Percentiles rank a stretch among this genome's conserved stretches.
These are phyloP conservation scores for Rhynchopsitta pachyrhyncha DNA, from an alignment of 2,113 vertebrate genomes.

Conservation along the genomic window DNA sequence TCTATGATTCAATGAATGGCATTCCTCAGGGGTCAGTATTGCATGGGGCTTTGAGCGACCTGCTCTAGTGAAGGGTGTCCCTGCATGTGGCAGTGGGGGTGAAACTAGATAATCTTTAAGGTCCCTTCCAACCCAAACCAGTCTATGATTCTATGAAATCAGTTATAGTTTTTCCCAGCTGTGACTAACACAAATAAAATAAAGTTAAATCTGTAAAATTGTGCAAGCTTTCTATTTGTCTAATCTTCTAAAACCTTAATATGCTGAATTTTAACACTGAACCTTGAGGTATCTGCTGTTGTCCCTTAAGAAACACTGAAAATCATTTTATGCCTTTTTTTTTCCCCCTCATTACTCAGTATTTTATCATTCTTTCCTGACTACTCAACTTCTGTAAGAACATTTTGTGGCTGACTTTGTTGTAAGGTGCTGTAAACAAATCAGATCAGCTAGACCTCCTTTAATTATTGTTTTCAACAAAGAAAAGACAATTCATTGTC, in stretches of 20 bases:
- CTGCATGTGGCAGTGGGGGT: background rate
- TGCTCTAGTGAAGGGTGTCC: background rate
- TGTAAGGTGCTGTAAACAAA: background rate
- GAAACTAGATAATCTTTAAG: background rate
- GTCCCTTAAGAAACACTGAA: background rate
- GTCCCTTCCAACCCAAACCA: background rate
- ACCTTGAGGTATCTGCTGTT: background rate
- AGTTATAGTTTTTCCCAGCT: background rate
- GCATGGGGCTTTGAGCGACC: background rate
- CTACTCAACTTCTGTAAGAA: background rate
- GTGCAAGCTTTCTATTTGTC: background rate
- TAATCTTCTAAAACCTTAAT: background rate
- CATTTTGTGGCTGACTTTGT: background rate
- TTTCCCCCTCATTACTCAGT: background rate
- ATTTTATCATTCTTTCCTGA: background rate
- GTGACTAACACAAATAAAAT: background rate
- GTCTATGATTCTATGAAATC: background rate
- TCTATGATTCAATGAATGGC: background rate
- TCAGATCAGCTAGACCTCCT: background rate
- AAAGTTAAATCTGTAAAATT: background rate
- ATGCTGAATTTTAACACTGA: background rate
- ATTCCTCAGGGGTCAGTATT: background rate
- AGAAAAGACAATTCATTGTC: background rate
- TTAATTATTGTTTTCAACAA: background rate
- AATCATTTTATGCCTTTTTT: background rate